phyloP scores from a whole-genome alignment of 2,888 invertebrate species.

The Steinernema scapterisci region DNA sequence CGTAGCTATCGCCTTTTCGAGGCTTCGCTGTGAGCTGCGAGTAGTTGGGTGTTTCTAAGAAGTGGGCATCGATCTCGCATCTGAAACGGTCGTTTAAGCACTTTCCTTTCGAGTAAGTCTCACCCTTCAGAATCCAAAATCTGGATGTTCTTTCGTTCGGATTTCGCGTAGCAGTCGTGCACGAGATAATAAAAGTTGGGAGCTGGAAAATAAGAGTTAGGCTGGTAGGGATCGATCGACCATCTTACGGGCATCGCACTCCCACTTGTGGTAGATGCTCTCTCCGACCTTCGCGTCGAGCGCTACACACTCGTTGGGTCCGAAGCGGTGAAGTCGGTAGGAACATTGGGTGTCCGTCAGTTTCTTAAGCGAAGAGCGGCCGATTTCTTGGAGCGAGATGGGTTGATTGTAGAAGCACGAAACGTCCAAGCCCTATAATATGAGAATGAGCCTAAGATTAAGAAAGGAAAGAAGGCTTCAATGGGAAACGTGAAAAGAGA shows the following conservation, averaged over 20 bases:
- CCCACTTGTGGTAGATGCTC: conserved; percentile 65
- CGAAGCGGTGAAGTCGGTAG: conserved; percentile 59
- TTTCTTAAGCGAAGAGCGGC: conserved; percentile 46
- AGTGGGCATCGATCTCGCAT: conserved; percentile 61
- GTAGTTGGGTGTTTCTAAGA: conserved; percentile 64
- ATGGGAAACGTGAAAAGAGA: too few relatives aligned
- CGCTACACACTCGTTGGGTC: conserved; percentile 61
- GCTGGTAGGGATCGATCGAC: not conserved
- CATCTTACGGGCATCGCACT: conserved; percentile 58
- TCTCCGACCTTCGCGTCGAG: conserved; percentile 66
- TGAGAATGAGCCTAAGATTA: too few relatives aligned
- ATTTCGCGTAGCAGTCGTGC: conserved; percentile 61
- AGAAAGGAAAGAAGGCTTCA: too few relatives aligned
- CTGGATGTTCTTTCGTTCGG: conserved; percentile 53
- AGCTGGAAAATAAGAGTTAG: conserved; percentile 46
- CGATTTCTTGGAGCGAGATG: conserved; percentile 52
- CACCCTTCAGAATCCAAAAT: conserved; percentile 62
- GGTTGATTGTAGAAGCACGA: conserved; percentile 57
- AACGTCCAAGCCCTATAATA: conserved; percentile 57
- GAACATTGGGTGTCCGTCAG: conserved; percentile 58
- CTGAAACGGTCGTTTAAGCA: conserved; percentile 43
- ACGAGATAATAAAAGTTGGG: conserved; percentile 62
- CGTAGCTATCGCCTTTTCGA: conserved; percentile 37
- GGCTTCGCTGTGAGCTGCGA: conserved; percentile 72
- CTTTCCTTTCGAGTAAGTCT: not conserved